Evolutionary conservation across 2,797 vertebrate genomes (phyloP).

Genomic region (Eptatretus atami): DNA sequence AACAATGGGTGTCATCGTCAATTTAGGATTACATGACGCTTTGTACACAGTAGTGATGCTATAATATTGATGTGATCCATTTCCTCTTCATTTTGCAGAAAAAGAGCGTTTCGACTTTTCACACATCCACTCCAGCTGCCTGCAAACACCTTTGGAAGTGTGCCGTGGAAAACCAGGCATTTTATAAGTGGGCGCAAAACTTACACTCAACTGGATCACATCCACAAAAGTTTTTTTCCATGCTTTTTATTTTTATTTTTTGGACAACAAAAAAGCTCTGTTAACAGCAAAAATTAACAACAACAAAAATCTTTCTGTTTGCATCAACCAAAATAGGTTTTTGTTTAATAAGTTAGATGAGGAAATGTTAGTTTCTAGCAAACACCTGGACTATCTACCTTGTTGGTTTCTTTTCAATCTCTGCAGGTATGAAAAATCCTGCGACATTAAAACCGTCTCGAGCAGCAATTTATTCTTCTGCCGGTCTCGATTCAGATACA

Average conservation of each 20-base stretch:
- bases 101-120: conserved; percentile 68
- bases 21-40: too few species aligned
- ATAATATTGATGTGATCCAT: too few species aligned
- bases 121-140: conserved; percentile 81
- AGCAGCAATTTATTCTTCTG: conserved; percentile 98
- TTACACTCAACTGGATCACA: not conserved
- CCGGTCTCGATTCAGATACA: conserved; percentile 84
- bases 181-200: conserved; percentile 57
- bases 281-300: not conserved
- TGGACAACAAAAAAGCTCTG: not conserved
- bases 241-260: not conserved
- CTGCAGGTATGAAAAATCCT: conserved; percentile 69
- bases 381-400: too few species aligned
- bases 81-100: conserved; percentile 21
- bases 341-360: not conserved
- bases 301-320: not conserved
- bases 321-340: not conserved
- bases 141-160: conserved; percentile 98
- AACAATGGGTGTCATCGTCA: too few species aligned
- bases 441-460: conserved; percentile 85
- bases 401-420: not conserved
- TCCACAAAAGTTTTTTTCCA: too few species aligned
- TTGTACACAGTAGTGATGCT: too few species aligned
- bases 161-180: conserved; percentile 85
- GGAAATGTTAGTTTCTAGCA: not conserved